These are phyloP conservation scores for Gryon sp. DNA, from an alignment of 1,140 invertebrate genomes.

Conservation along the genomic window DNA sequence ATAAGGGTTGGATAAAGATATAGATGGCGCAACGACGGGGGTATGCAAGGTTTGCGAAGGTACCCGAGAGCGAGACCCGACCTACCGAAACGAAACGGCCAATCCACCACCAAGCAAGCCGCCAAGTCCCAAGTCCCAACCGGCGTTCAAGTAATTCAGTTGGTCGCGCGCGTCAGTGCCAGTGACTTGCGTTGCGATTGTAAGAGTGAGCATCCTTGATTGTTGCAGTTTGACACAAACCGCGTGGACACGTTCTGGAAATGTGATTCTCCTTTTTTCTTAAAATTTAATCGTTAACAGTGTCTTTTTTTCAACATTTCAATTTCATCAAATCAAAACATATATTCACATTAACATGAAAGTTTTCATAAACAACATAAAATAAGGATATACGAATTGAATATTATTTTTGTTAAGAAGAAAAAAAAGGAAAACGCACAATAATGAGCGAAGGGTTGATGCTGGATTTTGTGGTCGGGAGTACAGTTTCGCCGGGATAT, in stretches of 20 bases:
- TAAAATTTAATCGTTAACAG: background rate
- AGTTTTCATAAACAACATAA: too few species aligned
- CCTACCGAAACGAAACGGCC: conserved; percentile 46
- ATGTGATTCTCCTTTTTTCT: conserved; percentile 15
- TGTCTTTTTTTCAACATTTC: conserved; percentile 5
- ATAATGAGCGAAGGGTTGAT: conserved; percentile 66
- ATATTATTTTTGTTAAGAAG: background rate
- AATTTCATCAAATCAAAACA: too few species aligned
- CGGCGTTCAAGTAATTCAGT: conserved; percentile 39
- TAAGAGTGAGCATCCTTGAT: too few species aligned
- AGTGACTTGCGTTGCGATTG: background rate
- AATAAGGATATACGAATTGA: too few species aligned
- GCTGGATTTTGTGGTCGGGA: conserved; percentile 76
- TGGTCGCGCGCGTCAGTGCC: conserved; percentile 1
- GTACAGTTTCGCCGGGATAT: conserved; percentile 72
- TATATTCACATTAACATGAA: too few species aligned
- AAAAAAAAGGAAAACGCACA: background rate
- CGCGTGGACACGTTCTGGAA: conserved; percentile 11
- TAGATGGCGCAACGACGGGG: conserved; percentile 1
- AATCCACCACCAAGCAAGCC: too few species aligned
- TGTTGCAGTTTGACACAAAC: conserved; percentile 69
- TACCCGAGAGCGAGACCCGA: too few species aligned
- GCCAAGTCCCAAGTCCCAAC: too few species aligned
- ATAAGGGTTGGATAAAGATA: conserved; percentile 1
- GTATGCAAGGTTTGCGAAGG: conserved; percentile 10